These are phyloP conservation scores for Perizoma flavofasciatum DNA, from an alignment of 2,888 invertebrate genomes.

Conservation along the genomic window DNA sequence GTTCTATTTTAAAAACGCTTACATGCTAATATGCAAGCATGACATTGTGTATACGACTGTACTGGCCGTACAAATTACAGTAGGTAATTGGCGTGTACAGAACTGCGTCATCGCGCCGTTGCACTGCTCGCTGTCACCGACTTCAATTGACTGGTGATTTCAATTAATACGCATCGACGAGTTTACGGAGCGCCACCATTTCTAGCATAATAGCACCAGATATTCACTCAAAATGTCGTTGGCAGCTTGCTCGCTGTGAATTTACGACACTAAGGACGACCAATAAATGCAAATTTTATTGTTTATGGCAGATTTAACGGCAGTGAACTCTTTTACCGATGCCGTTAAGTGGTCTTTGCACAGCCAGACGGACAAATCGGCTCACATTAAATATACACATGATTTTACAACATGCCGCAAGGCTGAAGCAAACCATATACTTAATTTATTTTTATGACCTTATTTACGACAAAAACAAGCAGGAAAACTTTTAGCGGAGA, in stretches of 20 bases:
- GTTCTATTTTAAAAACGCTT: too few species aligned
- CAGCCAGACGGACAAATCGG: slow-evolving; percentile 59
- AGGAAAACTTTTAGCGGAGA: background rate
- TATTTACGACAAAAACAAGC: background rate
- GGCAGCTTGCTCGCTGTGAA: slow-evolving; percentile 73
- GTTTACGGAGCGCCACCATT: slow-evolving; percentile 67
- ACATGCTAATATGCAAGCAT: too few species aligned
- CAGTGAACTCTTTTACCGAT: slow-evolving; percentile 78
- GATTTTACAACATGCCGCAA: slow-evolving; percentile 11
- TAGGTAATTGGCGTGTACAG: slow-evolving; percentile 65
- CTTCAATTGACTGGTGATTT: slow-evolving; percentile 78
- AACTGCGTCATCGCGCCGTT: slow-evolving; percentile 54
- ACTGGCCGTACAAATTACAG: slow-evolving; percentile 67
- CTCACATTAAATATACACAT: slow-evolving; percentile 44
- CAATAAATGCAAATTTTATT: slow-evolving; percentile 84
- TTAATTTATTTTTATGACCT: background rate
- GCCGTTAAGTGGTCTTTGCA: slow-evolving; percentile 70
- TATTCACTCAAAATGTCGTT: slow-evolving; percentile 80
- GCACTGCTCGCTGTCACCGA: slow-evolving; percentile 54
- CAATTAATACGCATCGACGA: slow-evolving; percentile 72
- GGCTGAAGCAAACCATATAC: background rate
- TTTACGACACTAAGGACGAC: slow-evolving; percentile 78
- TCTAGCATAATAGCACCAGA: slow-evolving; percentile 66
- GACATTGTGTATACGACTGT: slow-evolving; percentile 49
- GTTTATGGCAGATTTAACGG: slow-evolving; percentile 81